Conservation (phyloP, 2,797 vertebrate species). For the Peromyscus melanophrys region DNA sequence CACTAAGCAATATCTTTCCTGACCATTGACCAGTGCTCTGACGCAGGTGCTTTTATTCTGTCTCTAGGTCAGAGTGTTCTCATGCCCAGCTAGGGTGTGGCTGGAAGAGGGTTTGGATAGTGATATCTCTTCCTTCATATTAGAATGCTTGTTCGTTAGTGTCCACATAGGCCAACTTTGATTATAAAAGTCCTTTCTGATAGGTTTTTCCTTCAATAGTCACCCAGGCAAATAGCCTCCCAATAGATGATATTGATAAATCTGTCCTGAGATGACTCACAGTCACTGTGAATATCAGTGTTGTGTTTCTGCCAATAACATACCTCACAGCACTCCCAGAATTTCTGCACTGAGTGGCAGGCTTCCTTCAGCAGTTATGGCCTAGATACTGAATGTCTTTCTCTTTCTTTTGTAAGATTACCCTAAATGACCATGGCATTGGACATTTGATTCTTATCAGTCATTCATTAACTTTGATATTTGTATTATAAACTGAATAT, state of each 20-base stretch:
- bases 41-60: background rate
- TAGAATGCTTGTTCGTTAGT: background rate
- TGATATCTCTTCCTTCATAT: background rate
- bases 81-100: background rate
- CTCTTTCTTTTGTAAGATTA: background rate
- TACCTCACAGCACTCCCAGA: background rate
- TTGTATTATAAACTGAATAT: background rate
- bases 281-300: accelerated
- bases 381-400: background rate
- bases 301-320: background rate
- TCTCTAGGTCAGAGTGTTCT: background rate
- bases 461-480: background rate
- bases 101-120: too few relatives aligned
- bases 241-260: background rate
- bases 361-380: background rate
- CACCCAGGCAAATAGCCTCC: background rate
- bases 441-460: background rate
- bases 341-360: background rate
- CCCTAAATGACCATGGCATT: background rate
- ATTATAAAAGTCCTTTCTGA: background rate
- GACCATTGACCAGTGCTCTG: background rate
- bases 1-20: background rate
- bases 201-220: background rate
- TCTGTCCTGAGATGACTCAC: background rate
- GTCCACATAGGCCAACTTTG: background rate